Percentiles rank a stretch among this genome's conserved stretches.
Conservation (phyloP, 2,113 vertebrate genomes). For the Probosciger aterrimus region DNA sequence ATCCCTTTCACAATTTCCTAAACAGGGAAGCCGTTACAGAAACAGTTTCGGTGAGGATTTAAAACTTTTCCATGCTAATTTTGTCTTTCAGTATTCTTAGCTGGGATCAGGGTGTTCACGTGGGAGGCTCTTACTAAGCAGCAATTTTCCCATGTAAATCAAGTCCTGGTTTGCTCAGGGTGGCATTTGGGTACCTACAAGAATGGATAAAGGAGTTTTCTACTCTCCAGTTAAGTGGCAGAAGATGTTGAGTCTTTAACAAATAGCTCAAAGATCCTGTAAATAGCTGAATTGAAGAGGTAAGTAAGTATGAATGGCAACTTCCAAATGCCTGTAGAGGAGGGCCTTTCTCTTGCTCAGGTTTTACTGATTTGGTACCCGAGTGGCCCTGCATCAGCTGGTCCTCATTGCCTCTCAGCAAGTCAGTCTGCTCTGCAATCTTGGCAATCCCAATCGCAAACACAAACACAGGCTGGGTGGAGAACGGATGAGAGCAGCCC, state of each 20-base stretch:
- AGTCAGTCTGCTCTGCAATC: background rate
- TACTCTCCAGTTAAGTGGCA: background rate
- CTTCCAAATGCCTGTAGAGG: background rate
- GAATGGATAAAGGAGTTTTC: background rate
- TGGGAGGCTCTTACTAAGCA: background rate
- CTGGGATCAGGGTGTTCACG: background rate
- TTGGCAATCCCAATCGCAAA: background rate
- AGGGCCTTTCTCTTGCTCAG: background rate
- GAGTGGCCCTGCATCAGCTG: background rate
- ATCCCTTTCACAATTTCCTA: fast-evolving
- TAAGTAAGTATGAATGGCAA: background rate
- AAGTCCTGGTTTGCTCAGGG: background rate
- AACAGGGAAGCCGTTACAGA: fast-evolving
- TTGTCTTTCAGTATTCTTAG: background rate
- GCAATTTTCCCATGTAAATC: background rate
- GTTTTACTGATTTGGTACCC: background rate
- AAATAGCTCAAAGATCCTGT: background rate
- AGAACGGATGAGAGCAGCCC: background rate
- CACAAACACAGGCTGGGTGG: background rate
- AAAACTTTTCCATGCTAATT: background rate
- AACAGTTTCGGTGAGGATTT: background rate
- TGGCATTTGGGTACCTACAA: background rate
- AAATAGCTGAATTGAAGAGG: background rate
- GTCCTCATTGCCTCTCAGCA: background rate
- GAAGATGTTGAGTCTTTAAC: background rate